phyloP scores from a whole-genome alignment of 2,888 invertebrate genomes.

The Brachyptera putata region DNA sequence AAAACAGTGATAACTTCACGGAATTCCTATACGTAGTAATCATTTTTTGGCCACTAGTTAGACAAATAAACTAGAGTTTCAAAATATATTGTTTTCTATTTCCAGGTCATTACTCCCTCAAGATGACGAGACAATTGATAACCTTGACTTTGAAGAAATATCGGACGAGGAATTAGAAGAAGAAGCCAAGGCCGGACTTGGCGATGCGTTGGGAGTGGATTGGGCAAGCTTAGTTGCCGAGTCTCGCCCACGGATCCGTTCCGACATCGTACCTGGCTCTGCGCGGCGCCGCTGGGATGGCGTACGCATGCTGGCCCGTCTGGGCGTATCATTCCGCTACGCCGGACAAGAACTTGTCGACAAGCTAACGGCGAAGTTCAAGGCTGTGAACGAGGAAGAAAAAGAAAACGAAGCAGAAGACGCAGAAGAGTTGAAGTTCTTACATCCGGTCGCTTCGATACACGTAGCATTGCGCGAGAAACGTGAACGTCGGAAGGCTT shows the following conservation, averaged over 20 bases:
- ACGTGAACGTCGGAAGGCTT: constrained; percentile 55
- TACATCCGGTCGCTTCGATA: constrained; percentile 46
- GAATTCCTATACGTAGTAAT: no score
- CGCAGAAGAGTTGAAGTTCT: constrained; percentile 44
- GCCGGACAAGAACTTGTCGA: constrained; percentile 63
- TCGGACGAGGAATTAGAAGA: constrained; percentile 87
- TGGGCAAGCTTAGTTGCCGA: constrained; percentile 88
- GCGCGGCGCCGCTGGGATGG: constrained; percentile 78
- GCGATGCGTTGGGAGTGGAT: constrained; percentile 92
- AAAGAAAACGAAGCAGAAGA: constrained; percentile 42
- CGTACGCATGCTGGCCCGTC: constrained; percentile 69
- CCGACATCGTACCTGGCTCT: constrained; percentile 50
- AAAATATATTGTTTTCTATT: no score
- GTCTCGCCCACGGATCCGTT: constrained; percentile 54
- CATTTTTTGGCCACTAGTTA: no score
- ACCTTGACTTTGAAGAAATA: constrained; percentile 83
- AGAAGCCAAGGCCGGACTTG: constrained; percentile 69
- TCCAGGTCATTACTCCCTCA: not conserved
- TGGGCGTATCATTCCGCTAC: constrained; percentile 72
- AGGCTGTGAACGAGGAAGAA: constrained; percentile 18
- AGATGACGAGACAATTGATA: constrained; percentile 68
- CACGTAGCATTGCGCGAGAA: constrained; percentile 60
- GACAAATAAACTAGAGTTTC: no score
- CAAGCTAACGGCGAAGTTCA: constrained; percentile 42
- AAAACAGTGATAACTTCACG: no score